These are phyloP conservation scores for Seira ritae DNA, from an alignment of 2,888 invertebrate genomes.

Conservation along the genomic window DNA sequence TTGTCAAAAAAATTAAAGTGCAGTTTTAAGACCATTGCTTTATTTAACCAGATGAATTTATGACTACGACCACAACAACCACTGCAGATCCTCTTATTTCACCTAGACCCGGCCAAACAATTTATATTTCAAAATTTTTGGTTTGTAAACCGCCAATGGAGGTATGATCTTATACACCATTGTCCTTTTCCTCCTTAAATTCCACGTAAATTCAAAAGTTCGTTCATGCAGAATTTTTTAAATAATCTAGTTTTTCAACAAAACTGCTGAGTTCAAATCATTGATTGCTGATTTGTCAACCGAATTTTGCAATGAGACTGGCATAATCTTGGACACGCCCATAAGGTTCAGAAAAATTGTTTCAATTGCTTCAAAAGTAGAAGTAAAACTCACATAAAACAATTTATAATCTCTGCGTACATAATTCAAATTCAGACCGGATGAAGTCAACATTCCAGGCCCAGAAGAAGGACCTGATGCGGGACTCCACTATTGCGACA, in stretches of 20 bases:
- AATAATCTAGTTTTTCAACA: conserved; percentile 36
- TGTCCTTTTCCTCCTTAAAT: no score
- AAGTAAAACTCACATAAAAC: no score
- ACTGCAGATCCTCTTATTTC: conserved; percentile 33
- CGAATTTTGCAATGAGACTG: conserved; percentile 38
- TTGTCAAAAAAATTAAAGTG: no score
- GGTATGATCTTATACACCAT: conserved; percentile 27
- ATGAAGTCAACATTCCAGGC: conserved; percentile 58
- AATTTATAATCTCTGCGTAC: no score
- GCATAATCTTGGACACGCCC: conserved; percentile 10
- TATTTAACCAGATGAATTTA: not conserved
- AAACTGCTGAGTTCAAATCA: conserved; percentile 34
- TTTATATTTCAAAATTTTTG: conserved; percentile 56
- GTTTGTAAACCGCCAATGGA: conserved; percentile 41
- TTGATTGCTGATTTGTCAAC: conserved; percentile 42
- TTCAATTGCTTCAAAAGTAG: no score
- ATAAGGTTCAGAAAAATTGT: no score
- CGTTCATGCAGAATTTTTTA: not conserved
- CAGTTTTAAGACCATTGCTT: no score
- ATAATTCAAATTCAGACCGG: no score
- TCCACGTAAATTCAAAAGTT: no score
- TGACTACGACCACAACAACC: conserved; percentile 43
- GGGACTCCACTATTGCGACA: conserved; percentile 61
- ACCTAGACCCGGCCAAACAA: conserved; percentile 12
- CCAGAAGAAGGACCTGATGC: conserved; percentile 22